A percentile compares a stretch with the other conserved stretches of the same genome.
Evolutionary conservation across 2,113 vertebrate genomes (phyloP).

Genomic region (Anthoscopus minutus): DNA sequence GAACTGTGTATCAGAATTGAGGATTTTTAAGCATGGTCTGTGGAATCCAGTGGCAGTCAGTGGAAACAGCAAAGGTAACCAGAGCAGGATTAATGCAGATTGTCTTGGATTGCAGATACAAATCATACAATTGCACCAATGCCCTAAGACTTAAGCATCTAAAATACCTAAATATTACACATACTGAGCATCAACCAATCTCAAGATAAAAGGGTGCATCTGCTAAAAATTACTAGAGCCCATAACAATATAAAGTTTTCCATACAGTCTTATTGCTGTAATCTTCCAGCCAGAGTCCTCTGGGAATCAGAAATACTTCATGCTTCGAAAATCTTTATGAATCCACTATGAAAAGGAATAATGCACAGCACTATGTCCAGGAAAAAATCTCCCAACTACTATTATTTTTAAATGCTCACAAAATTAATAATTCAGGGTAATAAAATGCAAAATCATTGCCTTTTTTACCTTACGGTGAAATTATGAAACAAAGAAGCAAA

Average conservation of each 20-base stretch:
- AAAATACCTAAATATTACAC: background rate
- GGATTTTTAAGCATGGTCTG: background rate
- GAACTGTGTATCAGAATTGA: background rate
- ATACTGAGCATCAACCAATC: background rate
- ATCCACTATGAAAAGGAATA: background rate
- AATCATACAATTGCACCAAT: background rate
- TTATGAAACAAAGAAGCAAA: background rate
- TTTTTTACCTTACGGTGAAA: background rate
- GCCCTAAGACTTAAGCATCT: background rate
- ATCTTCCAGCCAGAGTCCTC: background rate
- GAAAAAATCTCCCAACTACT: background rate
- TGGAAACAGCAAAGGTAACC: background rate
- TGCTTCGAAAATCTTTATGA: constrained; percentile 13
- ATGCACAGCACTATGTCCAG: background rate
- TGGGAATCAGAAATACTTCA: background rate
- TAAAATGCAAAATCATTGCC: background rate
- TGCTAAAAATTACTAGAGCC: background rate
- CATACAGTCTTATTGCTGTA: background rate
- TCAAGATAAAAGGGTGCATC: background rate
- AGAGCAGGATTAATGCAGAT: background rate
- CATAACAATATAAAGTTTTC: background rate
- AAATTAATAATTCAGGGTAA: background rate
- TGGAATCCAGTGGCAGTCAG: background rate
- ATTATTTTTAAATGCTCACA: background rate
- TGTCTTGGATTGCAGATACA: background rate